phyloP scores from a whole-genome alignment of 2,113 vertebrate species.

The Illadopsis cleaveri region DNA sequence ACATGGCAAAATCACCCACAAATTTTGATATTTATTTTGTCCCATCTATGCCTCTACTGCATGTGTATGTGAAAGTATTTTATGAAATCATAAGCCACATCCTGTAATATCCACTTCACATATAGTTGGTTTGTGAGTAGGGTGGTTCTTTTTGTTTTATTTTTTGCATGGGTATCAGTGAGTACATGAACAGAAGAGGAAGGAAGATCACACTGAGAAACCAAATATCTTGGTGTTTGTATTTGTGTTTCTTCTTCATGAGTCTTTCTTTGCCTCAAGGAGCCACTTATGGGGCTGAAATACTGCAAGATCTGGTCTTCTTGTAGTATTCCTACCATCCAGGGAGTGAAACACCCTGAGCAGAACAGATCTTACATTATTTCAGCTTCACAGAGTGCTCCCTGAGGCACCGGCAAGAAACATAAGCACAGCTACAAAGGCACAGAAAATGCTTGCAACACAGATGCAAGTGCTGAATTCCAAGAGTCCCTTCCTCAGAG shows the following conservation, averaged over 20 bases:
- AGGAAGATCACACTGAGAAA: slow-evolving; percentile 27
- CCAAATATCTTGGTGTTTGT: slow-evolving; percentile 40
- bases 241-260: slow-evolving; percentile 52
- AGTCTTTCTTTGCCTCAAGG: slow-evolving; percentile 64
- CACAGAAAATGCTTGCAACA: slow-evolving; percentile 23
- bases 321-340: slow-evolving; percentile 40
- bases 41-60: neutral
- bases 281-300: slow-evolving; percentile 62
- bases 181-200: neutral
- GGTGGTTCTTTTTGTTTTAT: neutral
- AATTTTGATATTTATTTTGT: neutral
- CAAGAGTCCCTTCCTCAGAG: neutral
- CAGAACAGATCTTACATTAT: slow-evolving; percentile 67
- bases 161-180: neutral
- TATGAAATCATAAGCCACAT: neutral
- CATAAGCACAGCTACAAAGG: slow-evolving; percentile 37
- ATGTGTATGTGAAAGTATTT: neutral
- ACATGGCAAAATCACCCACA: neutral
- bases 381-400: slow-evolving; percentile 61
- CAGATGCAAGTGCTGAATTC: slow-evolving; percentile 10
- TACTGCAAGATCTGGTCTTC: slow-evolving; percentile 61
- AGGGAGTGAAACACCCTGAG: slow-evolving; percentile 57
- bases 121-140: neutral
- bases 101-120: neutral
- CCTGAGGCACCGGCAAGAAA: slow-evolving; percentile 29